phyloP scores from a whole-genome alignment of 2,113 vertebrate genomes.

The Lepus americanus region DNA sequence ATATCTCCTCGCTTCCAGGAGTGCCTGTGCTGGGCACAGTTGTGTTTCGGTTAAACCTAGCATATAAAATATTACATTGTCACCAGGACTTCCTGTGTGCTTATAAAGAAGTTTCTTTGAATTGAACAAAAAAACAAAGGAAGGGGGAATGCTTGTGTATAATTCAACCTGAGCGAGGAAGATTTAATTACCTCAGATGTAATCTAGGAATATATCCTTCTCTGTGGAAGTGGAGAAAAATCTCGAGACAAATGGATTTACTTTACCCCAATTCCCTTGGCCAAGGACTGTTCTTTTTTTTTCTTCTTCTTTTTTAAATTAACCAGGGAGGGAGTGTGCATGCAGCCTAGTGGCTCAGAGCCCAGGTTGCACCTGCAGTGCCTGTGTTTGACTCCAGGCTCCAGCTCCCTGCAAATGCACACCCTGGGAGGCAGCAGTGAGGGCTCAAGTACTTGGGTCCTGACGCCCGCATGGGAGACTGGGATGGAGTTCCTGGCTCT shows the following conservation, averaged over 20 bases:
- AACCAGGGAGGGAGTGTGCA: neutral
- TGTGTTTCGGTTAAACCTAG: conserved; percentile 20
- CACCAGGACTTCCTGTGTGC: neutral
- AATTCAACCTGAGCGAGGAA: conserved; percentile 28
- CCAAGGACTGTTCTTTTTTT: neutral
- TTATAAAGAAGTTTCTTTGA: conserved; percentile 33
- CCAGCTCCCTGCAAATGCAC: too few relatives aligned
- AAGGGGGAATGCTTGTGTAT: neutral
- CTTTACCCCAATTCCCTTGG: neutral
- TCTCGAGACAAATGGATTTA: neutral
- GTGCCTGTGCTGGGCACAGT: neutral
- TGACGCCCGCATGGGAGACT: too few relatives aligned
- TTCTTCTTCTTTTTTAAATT: neutral
- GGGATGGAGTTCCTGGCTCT: too few relatives aligned
- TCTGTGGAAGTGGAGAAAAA: neutral
- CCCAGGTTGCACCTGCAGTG: too few relatives aligned
- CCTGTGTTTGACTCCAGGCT: too few relatives aligned
- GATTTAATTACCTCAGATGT: neutral
- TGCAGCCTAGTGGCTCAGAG: too few relatives aligned
- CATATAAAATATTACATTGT: conserved; percentile 8
- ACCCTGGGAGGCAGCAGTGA: too few relatives aligned
- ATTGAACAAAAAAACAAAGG: neutral
- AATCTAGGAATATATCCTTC: neutral
- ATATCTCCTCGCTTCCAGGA: conserved; percentile 1
- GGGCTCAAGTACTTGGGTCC: too few relatives aligned